Evolutionary conservation across 2,888 invertebrate genomes (phyloP).

Genomic region (Microctonus aethiopoides): DNA sequence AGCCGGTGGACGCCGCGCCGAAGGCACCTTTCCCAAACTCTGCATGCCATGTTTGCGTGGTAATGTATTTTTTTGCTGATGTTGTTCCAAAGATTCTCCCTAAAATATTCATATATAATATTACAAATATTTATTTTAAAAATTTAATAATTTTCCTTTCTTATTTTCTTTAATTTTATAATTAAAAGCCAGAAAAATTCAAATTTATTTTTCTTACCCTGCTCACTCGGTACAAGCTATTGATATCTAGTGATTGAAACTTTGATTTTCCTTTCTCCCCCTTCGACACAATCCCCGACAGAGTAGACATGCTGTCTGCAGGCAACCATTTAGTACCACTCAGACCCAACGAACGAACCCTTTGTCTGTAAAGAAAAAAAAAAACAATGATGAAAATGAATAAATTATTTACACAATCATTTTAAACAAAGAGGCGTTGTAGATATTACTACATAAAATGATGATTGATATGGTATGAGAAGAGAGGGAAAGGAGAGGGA

Average conservation of each 20-base stretch:
- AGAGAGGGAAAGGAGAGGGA: background rate
- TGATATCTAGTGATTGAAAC: slow-evolving; percentile 97
- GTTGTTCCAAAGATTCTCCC: slow-evolving; percentile 90
- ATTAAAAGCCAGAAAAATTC: slow-evolving; percentile 1
- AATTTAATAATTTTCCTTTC: too few relatives aligned
- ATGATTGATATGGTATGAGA: background rate
- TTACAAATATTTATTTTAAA: background rate
- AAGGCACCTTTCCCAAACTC: slow-evolving; percentile 99
- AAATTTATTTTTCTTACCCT: slow-evolving; percentile 73
- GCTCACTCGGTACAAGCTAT: slow-evolving; percentile 92
- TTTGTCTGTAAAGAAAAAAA: slow-evolving; percentile 69
- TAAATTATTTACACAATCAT: slow-evolving; percentile 15
- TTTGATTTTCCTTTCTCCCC: slow-evolving; percentile 94
- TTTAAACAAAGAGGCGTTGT: background rate
- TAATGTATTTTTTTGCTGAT: slow-evolving; percentile 88
- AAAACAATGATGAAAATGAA: slow-evolving; percentile 2
- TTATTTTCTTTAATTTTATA: background rate
- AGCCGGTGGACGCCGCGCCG: slow-evolving; percentile 97
- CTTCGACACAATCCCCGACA: slow-evolving; percentile 88
- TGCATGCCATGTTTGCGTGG: slow-evolving; percentile 99
- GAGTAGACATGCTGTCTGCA: slow-evolving; percentile 97
- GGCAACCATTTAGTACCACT: slow-evolving; percentile 89
- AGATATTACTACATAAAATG: background rate
- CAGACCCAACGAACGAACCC: slow-evolving; percentile 83
- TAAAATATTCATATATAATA: slow-evolving; percentile 61